A percentile compares a stretch with the other conserved stretches of the same genome.
phyloP scores from a whole-genome alignment of 23 tunicate species.

The Corella eumyota region DNA sequence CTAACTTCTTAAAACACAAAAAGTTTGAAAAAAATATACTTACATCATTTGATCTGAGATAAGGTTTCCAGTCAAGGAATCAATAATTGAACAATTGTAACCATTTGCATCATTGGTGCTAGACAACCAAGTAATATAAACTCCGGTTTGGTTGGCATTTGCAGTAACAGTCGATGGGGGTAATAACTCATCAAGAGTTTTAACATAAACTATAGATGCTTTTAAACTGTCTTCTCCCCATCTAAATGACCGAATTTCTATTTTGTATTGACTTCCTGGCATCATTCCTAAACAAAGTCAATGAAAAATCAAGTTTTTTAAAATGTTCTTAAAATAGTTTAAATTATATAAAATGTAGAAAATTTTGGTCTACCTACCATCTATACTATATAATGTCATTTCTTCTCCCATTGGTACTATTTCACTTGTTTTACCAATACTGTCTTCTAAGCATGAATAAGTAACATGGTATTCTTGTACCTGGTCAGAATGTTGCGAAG shows the following conservation, averaged over 20 bases:
- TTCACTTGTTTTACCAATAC: conserved; percentile 6
- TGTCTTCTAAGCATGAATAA: neutral
- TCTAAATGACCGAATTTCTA: conserved; percentile 12
- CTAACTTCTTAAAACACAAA: too few species aligned
- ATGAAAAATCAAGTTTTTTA: neutral
- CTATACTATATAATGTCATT: neutral
- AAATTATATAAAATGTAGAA: neutral
- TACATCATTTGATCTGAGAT: too few species aligned
- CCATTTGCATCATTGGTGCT: conserved; percentile 17
- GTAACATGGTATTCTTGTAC: conserved; percentile 28
- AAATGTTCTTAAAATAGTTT: neutral
- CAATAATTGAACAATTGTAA: too few species aligned
- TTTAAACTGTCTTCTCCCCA: conserved; percentile 20
- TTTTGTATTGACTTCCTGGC: conserved; percentile 2
- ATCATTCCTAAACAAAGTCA: conserved; percentile 3
- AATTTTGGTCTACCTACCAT: conserved; percentile 1
- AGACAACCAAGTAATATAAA: conserved; percentile 3
- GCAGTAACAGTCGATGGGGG: neutral
- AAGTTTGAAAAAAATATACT: too few species aligned
- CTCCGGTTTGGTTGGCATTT: conserved; percentile 8
- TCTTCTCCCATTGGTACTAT: conserved; percentile 3
- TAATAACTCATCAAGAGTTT: conserved; percentile 4
- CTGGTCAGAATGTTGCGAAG: conserved; percentile 1
- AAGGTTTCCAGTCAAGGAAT: too few species aligned
- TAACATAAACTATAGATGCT: conserved; percentile 5